Evolutionary conservation across 2,797 vertebrate genomes (phyloP).

Genomic region (Rhyacichthys aspro): DNA sequence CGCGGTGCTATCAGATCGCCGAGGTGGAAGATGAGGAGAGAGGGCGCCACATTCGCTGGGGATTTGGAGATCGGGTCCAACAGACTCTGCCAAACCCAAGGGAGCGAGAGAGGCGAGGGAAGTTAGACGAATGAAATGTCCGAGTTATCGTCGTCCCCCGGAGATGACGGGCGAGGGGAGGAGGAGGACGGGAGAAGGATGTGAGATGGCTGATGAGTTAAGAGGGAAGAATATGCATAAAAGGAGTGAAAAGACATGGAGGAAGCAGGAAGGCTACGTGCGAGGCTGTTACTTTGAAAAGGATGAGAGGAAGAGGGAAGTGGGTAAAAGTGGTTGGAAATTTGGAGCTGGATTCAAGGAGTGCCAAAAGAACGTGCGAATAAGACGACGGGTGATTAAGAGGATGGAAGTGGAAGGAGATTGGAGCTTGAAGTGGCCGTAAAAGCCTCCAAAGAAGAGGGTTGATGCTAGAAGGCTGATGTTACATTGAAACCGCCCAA

Average conservation of each 20-base stretch:
- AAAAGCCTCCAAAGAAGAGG: conserved; percentile 16
- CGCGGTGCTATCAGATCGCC: conserved; percentile 17
- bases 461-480: conserved; percentile 17
- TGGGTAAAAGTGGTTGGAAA: background rate
- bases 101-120: conserved; percentile 29
- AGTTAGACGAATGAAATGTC: conserved; percentile 48
- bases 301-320: conserved; percentile 16
- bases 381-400: conserved; percentile 13
- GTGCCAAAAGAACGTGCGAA: conserved; percentile 3
- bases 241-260: conserved; percentile 10
- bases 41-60: conserved; percentile 19
- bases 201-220: conserved; percentile 12
- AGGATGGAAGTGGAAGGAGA: conserved; percentile 9
- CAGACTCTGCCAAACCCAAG: conserved; percentile 31
- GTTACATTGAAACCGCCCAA: conserved; percentile 4
- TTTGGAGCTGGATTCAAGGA: conserved; percentile 3
- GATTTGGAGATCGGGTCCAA: conserved; percentile 33
- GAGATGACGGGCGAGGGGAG: conserved; percentile 28
- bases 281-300: conserved; percentile 32
- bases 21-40: conserved; percentile 30
- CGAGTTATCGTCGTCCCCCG: conserved; percentile 44
- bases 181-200: background rate
- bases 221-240: conserved; percentile 18
- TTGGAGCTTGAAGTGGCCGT: conserved; percentile 3
- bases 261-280: background rate